phyloP scores from a whole-genome alignment of 2,888 invertebrate genomes.

The Caenorhabditis wallacei region DNA sequence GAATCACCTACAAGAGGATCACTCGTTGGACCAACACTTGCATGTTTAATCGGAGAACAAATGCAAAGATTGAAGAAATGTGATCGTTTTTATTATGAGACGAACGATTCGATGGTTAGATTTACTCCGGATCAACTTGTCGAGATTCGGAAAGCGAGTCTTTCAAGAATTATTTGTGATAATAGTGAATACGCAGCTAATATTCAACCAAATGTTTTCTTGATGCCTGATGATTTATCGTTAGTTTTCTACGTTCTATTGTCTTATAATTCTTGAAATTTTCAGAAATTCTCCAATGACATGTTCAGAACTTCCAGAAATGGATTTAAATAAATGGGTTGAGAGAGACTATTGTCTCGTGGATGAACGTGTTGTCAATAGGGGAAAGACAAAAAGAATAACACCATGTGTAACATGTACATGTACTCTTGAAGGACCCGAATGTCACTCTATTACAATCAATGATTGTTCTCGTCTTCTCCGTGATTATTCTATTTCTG shows the following conservation, averaged over 20 bases:
- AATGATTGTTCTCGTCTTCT: slow-evolving; percentile 65
- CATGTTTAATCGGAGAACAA: slow-evolving; percentile 95
- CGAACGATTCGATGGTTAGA: slow-evolving; percentile 74
- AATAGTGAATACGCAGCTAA: slow-evolving; percentile 87
- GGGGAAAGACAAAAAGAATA: slow-evolving; percentile 81
- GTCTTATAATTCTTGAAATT: not conserved
- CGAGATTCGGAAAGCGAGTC: slow-evolving; percentile 91
- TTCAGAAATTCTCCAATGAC: slow-evolving; percentile 82
- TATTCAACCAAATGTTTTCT: slow-evolving; percentile 93
- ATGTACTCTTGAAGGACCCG: slow-evolving; percentile 83
- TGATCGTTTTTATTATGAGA: slow-evolving; percentile 94
- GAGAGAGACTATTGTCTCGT: slow-evolving; percentile 83
- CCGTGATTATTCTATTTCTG: slow-evolving; percentile 43
- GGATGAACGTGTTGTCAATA: slow-evolving; percentile 80
- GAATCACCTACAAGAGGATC: slow-evolving; percentile 88
- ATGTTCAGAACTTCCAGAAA: slow-evolving; percentile 80
- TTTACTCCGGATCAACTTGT: slow-evolving; percentile 87
- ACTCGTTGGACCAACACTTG: slow-evolving; percentile 93
- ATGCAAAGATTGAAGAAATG: slow-evolving; percentile 87
- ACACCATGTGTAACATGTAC: slow-evolving; percentile 83
- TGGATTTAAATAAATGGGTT: slow-evolving; percentile 81
- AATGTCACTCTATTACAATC: slow-evolving; percentile 82
- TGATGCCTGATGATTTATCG: slow-evolving; percentile 87
- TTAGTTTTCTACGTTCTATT: slow-evolving; percentile 58
- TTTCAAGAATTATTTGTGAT: slow-evolving; percentile 92